Evolutionary conservation across 2,113 vertebrate genomes (phyloP).

Genomic region (Galemys pyrenaicus): DNA sequence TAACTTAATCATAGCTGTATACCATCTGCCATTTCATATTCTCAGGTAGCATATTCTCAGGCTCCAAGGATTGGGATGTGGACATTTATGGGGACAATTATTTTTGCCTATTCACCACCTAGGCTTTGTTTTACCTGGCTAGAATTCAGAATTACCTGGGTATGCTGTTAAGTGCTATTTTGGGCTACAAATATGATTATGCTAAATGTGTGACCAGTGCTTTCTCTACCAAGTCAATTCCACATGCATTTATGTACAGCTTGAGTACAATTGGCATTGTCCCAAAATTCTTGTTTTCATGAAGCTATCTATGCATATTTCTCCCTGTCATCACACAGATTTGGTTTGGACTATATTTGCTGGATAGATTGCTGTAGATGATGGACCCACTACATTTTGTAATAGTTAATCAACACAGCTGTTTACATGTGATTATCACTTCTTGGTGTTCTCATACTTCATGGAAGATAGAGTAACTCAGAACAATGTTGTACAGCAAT

Average conservation of each 20-base stretch:
- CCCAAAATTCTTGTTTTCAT: background rate
- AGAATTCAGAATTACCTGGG: background rate
- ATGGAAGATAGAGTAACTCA: background rate
- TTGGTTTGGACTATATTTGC: background rate
- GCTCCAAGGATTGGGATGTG: background rate
- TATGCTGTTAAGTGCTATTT: background rate
- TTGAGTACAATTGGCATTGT: background rate
- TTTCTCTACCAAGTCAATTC: background rate
- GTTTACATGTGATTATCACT: background rate
- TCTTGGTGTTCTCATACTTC: background rate
- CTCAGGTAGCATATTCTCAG: background rate
- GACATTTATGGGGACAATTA: background rate
- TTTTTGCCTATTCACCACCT: background rate
- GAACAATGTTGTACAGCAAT: background rate
- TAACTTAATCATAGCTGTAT: background rate
- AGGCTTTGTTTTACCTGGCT: background rate
- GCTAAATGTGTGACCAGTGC: background rate
- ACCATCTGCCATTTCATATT: background rate
- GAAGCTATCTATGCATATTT: background rate
- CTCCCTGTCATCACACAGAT: background rate
- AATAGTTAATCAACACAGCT: background rate
- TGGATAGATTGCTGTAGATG: too few relatives aligned
- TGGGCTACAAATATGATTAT: background rate
- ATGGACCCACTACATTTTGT: background rate
- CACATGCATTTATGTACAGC: background rate